A percentile compares a stretch with the other conserved stretches of the same genome.
These are phyloP conservation scores for Neodiprion lecontei DNA, from an alignment of 1,140 invertebrate genomes.

Conservation along the genomic window DNA sequence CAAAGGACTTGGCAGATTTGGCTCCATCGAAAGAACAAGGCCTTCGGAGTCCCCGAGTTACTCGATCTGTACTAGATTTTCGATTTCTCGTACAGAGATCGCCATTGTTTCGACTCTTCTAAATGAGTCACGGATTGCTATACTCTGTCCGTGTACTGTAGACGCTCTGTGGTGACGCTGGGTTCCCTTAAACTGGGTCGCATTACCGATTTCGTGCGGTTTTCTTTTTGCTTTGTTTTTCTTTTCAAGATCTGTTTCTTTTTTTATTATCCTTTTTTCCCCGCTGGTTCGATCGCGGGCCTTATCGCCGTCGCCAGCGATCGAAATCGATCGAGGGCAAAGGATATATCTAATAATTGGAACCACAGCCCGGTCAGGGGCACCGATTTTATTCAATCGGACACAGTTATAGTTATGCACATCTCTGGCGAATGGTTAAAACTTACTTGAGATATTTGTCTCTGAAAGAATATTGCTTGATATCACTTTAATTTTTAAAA, in stretches of 20 bases:
- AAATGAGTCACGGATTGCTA: background rate
- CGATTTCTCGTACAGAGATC: background rate
- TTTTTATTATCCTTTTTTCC: too few species aligned
- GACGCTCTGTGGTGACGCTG: background rate
- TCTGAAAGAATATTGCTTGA: too few species aligned
- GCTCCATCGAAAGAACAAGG: background rate
- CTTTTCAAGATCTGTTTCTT: background rate
- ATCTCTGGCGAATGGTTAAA: too few species aligned
- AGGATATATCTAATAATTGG: background rate
- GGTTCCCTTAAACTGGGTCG: background rate
- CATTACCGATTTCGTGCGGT: background rate
- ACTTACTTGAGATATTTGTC: too few species aligned
- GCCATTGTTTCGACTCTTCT: conserved; percentile 1
- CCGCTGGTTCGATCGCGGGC: too few species aligned
- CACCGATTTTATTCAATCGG: too few species aligned
- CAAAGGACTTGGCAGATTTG: background rate
- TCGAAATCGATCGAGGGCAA: background rate
- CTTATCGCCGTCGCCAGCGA: too few species aligned
- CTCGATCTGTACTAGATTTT: conserved; percentile 4
- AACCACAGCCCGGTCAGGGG: too few species aligned
- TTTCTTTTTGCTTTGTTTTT: background rate
- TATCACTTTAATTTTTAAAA: too few species aligned
- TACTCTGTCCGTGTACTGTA: background rate
- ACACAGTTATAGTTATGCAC: too few species aligned
- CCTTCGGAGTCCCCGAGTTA: background rate